Percentiles rank a stretch among this genome's conserved stretches.
These are phyloP conservation scores for Adoxophyes honmai DNA, from an alignment of 1,140 invertebrate genomes.

Conservation along the genomic window DNA sequence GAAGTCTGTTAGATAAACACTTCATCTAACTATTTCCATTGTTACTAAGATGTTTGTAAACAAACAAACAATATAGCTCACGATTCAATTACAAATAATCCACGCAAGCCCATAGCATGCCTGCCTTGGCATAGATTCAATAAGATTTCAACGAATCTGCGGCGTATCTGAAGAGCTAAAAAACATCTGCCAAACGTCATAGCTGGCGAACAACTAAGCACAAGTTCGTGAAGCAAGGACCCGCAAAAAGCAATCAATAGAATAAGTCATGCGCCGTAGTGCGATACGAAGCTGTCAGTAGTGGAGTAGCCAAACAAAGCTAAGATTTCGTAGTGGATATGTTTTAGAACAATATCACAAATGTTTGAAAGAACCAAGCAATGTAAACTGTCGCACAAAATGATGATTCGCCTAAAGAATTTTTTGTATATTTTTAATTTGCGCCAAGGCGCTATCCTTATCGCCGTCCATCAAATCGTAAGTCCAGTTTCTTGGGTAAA, in stretches of 20 bases:
- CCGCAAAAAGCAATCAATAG: slow-evolving; percentile 54
- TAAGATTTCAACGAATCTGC: too few relatives aligned
- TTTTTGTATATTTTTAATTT: slow-evolving; percentile 71
- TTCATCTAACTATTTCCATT: too few relatives aligned
- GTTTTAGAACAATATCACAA: slow-evolving; percentile 47
- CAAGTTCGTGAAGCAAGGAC: slow-evolving; percentile 39
- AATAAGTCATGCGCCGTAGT: slow-evolving; percentile 52
- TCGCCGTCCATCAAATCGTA: slow-evolving; percentile 72
- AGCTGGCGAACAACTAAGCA: not conserved
- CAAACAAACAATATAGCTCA: too few relatives aligned
- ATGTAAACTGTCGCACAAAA: slow-evolving; percentile 63
- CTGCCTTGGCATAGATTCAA: too few relatives aligned
- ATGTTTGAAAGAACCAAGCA: slow-evolving; percentile 64
- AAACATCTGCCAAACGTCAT: not conserved
- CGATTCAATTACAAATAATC: too few relatives aligned
- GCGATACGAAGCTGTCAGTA: slow-evolving; percentile 15
- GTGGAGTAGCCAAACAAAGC: slow-evolving; percentile 43
- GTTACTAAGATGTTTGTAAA: too few relatives aligned
- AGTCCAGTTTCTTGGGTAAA: too few relatives aligned
- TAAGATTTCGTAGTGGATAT: slow-evolving; percentile 38
- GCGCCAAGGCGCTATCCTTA: slow-evolving; percentile 68
- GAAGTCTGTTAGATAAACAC: too few relatives aligned
- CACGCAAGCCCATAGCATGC: too few relatives aligned
- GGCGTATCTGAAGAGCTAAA: too few relatives aligned
- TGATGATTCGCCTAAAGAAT: slow-evolving; percentile 68